phyloP scores from a whole-genome alignment of 2,113 vertebrate genomes.

The Pitta sordida region DNA sequence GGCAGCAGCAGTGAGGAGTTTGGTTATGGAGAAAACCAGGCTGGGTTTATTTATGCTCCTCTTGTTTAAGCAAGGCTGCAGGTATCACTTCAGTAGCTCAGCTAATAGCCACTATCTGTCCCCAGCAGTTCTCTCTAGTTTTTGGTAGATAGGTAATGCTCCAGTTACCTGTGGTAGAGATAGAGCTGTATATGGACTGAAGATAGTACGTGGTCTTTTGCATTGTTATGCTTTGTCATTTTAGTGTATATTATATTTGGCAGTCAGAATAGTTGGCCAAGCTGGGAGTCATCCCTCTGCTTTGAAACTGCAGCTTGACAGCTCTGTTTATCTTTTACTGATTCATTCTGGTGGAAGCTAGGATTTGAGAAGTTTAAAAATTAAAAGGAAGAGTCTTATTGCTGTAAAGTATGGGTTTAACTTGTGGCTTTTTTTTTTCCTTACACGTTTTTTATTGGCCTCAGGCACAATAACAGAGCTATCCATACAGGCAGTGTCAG shows the following conservation, averaged over 20 bases:
- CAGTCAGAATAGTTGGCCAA: neutral
- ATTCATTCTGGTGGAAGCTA: neutral
- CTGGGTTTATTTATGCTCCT: neutral
- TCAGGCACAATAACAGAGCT: neutral
- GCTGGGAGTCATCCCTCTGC: neutral
- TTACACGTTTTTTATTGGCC: neutral
- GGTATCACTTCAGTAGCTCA: neutral
- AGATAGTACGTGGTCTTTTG: neutral
- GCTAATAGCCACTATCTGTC: neutral
- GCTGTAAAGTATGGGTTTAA: neutral
- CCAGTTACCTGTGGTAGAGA: neutral
- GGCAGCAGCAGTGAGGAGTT: neutral
- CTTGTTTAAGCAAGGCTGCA: neutral
- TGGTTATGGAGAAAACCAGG: neutral
- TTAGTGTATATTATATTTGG: neutral
- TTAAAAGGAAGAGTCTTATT: neutral
- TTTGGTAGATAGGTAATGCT: neutral
- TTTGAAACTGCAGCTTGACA: neutral
- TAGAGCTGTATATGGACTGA: neutral
- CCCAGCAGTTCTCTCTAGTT: neutral
- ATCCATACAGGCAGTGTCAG: neutral
- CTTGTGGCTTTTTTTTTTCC: neutral
- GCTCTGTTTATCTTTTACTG: neutral
- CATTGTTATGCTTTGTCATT: neutral
- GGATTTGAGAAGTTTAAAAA: neutral